Evolutionary conservation across 2,113 vertebrate genomes (phyloP), one percentile per base, ranked within the genome.

Genomic region (Theristicus caerulescens): DNA sequence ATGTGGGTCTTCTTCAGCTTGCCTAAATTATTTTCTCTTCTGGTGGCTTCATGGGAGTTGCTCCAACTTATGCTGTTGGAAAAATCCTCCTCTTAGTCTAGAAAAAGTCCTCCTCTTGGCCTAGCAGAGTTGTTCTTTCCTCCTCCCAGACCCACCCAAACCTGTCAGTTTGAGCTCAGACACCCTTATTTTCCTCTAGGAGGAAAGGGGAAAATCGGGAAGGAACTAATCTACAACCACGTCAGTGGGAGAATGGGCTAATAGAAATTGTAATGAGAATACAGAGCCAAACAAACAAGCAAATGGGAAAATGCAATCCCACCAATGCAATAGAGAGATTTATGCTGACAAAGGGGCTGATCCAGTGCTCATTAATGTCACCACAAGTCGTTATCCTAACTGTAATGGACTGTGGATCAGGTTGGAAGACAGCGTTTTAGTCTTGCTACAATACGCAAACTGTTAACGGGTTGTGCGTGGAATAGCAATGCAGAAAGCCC

Each of bases 201-300:
- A 80, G 57, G 24, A 29, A 58, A 61, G 61, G 15, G 16, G 15
- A 18, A 32, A 51, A 79, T 52, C 47, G 7, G 34, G 66, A 74
- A 88, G 71, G 81, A 79, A 25, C 93, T 95, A 74, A 86, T 90
- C 82, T 90, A 47, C 2, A 0, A 5, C 79, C 16, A 8, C 61
- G 62, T 94, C 86, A 51, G 62, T 78, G 32, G 67, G 86, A 92
- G 87, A 92, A 82, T 1, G 36, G 77, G 57, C 81, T 93, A 77
- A 92, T 86, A 82, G 82, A 65, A 81, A 91, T 46, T 47, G 78
- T 85, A 82, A 92, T 73, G 81, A 82, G 91, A 90, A 90, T 7
- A 40, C 69, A 32, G 79, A 73, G 84, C 92, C 95, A 96, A 90
- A 84, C 88, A 87, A 81, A 67, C 64, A 76, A 86, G 77, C 32